Base-by-base conservation (phyloP, 1,140 invertebrate species). In the Papilio polyxenes region DNA sequence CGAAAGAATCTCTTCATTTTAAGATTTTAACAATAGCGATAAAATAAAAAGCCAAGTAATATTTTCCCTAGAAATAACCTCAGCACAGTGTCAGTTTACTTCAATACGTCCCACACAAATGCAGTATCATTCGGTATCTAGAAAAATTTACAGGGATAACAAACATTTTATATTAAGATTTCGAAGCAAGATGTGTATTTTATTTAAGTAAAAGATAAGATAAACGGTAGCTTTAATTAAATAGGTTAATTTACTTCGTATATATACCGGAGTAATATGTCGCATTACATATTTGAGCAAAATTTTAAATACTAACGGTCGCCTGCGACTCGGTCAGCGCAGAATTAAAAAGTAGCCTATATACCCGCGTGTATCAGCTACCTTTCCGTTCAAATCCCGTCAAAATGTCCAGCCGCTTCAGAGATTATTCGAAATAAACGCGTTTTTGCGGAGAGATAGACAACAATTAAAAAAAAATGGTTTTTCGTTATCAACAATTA, bases 11-110 rank as follows among this genome's bases (percentile, higher is more conserved):
- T 59, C 62, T 80, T 78, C 62, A 65, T 80, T 80, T 69, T 80
- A 80, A 80, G 78, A 69, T 80, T 80, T 44, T 59, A 80, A 69
- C 78, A 80, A 65, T 69, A 62, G 23, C 40, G 17, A 80, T 80
- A 80, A 80, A 80, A 80, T 69, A 80, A 80, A 80, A 20, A 80
- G 17, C n/a, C 40, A 80, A 48, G 78, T 80, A 48, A 37, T 69
- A 69, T 69, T 9, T 69, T 37, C 31, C 31, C 65, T 37, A 10
- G 9, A 37, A 69, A 69, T 69, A 69, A 69, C 65, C 31, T 37
- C 59, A 62, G 31, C 11, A 37, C 23, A 31, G 62, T 65, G 10
- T 69, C 65, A 69, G 65, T 69, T 69, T 69, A 69, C 65, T 69
- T 69, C 65, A 69, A 31, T 37, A 69, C 31, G 65, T 69, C 11